A percentile compares a stretch with the other conserved stretches of the same genome.
Conservation (phyloP, 1,140 invertebrate genomes). For the Caenorhabditis remanei region DNA sequence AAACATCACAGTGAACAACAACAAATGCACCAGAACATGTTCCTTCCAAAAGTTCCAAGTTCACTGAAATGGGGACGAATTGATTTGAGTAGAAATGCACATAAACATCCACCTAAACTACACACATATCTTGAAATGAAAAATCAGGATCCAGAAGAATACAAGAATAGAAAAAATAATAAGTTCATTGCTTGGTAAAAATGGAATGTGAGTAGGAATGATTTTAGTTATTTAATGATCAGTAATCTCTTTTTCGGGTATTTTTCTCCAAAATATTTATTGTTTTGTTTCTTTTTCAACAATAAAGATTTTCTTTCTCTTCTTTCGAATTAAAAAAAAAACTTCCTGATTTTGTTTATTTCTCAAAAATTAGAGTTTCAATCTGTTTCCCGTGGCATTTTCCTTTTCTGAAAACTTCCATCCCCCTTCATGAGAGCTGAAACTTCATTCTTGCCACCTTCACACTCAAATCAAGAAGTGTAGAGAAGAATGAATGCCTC, state of each 20-base stretch:
- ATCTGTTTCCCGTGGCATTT: neutral
- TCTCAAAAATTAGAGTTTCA: no score
- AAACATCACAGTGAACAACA: slow-evolving; percentile 47
- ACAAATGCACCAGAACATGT: slow-evolving; percentile 47
- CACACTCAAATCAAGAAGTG: neutral
- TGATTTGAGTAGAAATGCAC: slow-evolving; percentile 57
- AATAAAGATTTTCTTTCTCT: neutral
- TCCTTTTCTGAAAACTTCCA: neutral
- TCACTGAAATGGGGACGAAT: slow-evolving; percentile 60
- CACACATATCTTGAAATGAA: slow-evolving; percentile 57
- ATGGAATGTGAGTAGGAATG: neutral
- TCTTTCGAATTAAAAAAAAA: no score
- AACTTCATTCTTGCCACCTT: neutral
- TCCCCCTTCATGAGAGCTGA: neutral
- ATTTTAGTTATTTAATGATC: neutral
- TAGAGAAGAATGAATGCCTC: neutral
- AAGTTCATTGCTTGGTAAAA: slow-evolving; percentile 49
- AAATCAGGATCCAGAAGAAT: slow-evolving; percentile 43
- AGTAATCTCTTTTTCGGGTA: slow-evolving; percentile 19
- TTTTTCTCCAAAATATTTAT: neutral
- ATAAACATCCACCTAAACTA: slow-evolving; percentile 62
- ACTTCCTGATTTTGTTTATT: neutral
- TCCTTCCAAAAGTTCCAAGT: slow-evolving; percentile 31
- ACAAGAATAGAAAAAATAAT: slow-evolving; percentile 27
- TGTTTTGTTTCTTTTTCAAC: neutral